Conservation (phyloP, 2,888 invertebrate species). For the Subacronicta megacephala region DNA sequence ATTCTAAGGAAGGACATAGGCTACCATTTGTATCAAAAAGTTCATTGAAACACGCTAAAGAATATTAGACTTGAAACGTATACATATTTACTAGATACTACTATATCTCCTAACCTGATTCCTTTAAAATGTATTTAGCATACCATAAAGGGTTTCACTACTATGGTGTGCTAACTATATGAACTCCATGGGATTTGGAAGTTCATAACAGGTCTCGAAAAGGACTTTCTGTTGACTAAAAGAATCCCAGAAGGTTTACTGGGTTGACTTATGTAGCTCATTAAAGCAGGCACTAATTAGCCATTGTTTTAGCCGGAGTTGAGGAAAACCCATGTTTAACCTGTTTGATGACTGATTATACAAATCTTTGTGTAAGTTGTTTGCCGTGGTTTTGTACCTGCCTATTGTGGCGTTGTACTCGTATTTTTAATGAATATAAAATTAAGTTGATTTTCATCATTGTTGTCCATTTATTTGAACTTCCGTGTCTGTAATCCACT, state of each 20-base stretch:
- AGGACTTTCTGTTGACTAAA: slow-evolving; percentile 13
- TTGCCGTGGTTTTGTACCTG: neutral
- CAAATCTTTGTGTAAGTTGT: slow-evolving; percentile 36
- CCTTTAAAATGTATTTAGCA: neutral
- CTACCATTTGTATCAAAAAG: too few species aligned
- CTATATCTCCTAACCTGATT: too few species aligned
- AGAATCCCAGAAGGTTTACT: slow-evolving; percentile 10
- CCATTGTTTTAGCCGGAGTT: slow-evolving; percentile 35
- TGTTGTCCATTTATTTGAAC: too few species aligned
- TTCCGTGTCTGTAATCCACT: too few species aligned
- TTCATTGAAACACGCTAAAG: too few species aligned
- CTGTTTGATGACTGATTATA: slow-evolving; percentile 20
- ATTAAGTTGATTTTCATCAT: too few species aligned
- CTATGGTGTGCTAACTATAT: slow-evolving; percentile 19
- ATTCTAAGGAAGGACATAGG: too few species aligned
- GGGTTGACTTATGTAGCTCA: slow-evolving; percentile 10
- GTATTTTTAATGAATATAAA: too few species aligned
- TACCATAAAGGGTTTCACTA: neutral
- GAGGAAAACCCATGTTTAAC: slow-evolving; percentile 8
- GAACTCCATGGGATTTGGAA: slow-evolving; percentile 3
- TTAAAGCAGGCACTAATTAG: slow-evolving; percentile 40
- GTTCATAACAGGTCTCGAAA: slow-evolving; percentile 19
- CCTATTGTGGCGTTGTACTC: too few species aligned
- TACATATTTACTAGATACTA: too few species aligned
- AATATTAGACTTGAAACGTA: too few species aligned